phyloP scores from a whole-genome alignment of 2,888 invertebrate genomes.

The Coremacera marginata region DNA sequence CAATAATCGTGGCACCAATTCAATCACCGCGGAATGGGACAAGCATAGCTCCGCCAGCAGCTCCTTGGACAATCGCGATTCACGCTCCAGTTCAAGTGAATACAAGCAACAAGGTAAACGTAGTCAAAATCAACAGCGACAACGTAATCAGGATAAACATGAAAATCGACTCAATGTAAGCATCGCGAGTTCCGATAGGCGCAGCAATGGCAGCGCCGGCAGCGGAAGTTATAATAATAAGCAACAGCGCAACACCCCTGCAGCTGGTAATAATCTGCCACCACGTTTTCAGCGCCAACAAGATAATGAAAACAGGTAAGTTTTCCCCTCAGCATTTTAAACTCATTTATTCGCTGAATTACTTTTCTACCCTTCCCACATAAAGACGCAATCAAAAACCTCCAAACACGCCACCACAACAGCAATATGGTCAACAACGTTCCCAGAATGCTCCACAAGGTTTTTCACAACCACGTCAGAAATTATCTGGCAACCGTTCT shows the following conservation, averaged over 20 bases:
- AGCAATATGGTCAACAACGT: constrained; percentile 45
- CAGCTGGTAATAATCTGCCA: constrained; percentile 51
- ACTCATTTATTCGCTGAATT: not conserved
- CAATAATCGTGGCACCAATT: constrained; percentile 27
- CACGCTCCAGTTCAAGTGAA: constrained; percentile 57
- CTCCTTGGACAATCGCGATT: constrained; percentile 60
- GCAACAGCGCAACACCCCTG: constrained; percentile 41
- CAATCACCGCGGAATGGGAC: constrained; percentile 60
- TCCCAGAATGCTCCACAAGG: constrained; percentile 64
- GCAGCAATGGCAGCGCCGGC: constrained; percentile 55
- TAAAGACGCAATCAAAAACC: constrained; percentile 41
- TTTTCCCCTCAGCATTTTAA: not conserved
- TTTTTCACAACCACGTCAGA: constrained; percentile 50
- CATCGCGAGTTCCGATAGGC: constrained; percentile 47
- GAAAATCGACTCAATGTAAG: constrained; percentile 29
- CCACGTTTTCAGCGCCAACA: constrained; percentile 60
- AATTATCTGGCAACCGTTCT: constrained; percentile 14
- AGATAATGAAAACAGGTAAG: constrained; percentile 57
- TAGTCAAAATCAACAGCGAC: constrained; percentile 48
- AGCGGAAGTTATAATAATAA: constrained; percentile 55
- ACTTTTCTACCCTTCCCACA: not conserved
- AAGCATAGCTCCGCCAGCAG: constrained; percentile 62
- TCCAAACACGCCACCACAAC: constrained; percentile 49
- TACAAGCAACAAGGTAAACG: constrained; percentile 51
- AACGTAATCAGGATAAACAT: constrained; percentile 41